Percentiles rank a stretch among this genome's conserved stretches.
phyloP scores from a whole-genome alignment of 2,797 vertebrate genomes.

The Pachyuromys duprasi region DNA sequence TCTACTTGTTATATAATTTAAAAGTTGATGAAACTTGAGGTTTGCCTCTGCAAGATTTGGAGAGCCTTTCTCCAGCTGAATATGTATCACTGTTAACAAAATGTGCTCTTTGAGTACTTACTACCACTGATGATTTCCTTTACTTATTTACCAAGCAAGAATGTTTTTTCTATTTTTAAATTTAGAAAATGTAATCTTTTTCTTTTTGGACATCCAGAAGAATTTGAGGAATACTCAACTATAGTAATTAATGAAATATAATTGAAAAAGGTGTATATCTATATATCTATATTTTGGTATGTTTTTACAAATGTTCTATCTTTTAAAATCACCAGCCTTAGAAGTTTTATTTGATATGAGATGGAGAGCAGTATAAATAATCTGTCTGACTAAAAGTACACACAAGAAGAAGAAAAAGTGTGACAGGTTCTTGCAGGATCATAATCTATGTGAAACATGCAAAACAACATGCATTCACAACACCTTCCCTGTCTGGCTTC shows the following conservation, averaged over 20 bases:
- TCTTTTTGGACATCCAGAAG: neutral
- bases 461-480: conserved; percentile 79
- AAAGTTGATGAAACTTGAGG: conserved; percentile 30
- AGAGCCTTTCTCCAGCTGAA: neutral
- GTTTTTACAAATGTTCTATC: conserved; percentile 53
- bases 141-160: neutral
- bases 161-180: conserved; percentile 3
- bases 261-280: neutral
- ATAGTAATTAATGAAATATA: conserved; percentile 46
- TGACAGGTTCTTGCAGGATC: conserved; percentile 75
- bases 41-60: neutral
- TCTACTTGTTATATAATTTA: conserved; percentile 41
- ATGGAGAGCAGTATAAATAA: conserved; percentile 68
- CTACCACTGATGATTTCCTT: neutral
- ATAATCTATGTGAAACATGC: conserved; percentile 82
- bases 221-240: neutral
- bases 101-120: neutral
- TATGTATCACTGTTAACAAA: conserved; percentile 52
- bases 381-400: conserved; percentile 59
- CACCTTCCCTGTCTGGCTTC: conserved; percentile 84
- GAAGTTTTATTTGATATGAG: conserved; percentile 60
- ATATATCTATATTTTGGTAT: conserved; percentile 8
- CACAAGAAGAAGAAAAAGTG: conserved; percentile 58
- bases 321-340: conserved; percentile 23
- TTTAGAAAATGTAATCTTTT: conserved; percentile 34